These are phyloP conservation scores for Cylloceria caligata DNA, from an alignment of 2,888 invertebrate species.

Conservation along the genomic window DNA sequence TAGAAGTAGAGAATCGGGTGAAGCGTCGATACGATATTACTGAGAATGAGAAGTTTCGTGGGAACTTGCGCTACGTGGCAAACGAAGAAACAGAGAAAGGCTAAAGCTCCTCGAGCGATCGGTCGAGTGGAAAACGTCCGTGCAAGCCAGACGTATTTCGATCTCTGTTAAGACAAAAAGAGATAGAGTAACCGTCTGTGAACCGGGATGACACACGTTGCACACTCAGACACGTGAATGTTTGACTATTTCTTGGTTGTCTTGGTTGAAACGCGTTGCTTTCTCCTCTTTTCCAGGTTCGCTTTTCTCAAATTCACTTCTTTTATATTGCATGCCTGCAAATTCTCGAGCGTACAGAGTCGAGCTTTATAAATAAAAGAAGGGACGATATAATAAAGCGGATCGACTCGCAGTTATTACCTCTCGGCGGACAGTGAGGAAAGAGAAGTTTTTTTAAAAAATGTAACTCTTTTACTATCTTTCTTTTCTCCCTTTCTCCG, in stretches of 20 bases:
- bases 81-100: conserved; percentile 2
- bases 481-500: neutral
- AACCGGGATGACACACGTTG: neutral
- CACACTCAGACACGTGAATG: conserved; percentile 5
- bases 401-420: conserved; percentile 31
- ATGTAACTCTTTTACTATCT: neutral
- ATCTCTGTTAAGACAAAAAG: neutral
- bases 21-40: neutral
- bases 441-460: conserved; percentile 11
- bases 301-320: neutral
- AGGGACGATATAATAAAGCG: conserved; percentile 13
- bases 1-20: neutral
- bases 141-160: conserved; percentile 34
- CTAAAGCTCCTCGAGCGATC: conserved; percentile 26
- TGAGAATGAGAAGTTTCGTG: conserved; percentile 5
- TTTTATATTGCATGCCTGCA: neutral
- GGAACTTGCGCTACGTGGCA: neutral
- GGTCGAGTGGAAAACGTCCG: conserved; percentile 43
- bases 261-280: neutral
- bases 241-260: conserved; percentile 13
- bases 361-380: conserved; percentile 5
- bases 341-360: conserved; percentile 1
- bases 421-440: conserved; percentile 1
- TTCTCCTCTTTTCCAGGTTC: neutral
- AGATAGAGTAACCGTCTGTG: neutral